Conservation (phyloP, 1,140 invertebrate genomes). For the Aphaenogaster ashmeadi region DNA sequence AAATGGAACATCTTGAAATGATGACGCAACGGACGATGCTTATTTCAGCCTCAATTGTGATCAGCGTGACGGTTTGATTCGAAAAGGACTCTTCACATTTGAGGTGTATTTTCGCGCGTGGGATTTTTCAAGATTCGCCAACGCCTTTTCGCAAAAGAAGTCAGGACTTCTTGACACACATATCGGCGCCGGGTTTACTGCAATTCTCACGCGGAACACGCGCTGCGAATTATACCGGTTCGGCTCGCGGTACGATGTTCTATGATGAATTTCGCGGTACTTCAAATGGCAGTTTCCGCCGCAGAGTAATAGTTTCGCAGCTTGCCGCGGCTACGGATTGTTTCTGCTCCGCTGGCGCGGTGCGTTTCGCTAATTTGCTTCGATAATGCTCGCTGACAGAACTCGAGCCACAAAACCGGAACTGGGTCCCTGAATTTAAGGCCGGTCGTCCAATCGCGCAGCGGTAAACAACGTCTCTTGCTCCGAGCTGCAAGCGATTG, state of each 20-base stretch:
- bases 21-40: neutral
- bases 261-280: constrained; percentile 33
- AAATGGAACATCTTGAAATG: neutral
- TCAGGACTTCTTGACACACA: neutral
- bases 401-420: constrained; percentile 18
- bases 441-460: neutral
- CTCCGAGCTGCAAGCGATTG: neutral
- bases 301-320: constrained; percentile 45
- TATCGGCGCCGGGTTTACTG: neutral
- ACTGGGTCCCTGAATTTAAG: constrained; percentile 5
- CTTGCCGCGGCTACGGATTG: constrained; percentile 23
- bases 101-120: neutral
- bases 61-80: neutral
- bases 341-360: constrained; percentile 33
- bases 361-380: constrained; percentile 36
- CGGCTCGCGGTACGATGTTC: constrained; percentile 9
- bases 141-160: neutral
- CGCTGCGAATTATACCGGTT: neutral
- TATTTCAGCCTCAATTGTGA: neutral
- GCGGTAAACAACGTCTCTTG: neutral
- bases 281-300: constrained; percentile 37
- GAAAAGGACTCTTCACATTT: neutral
- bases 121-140: neutral
- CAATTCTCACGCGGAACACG: constrained; percentile 1
- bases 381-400: constrained; percentile 38